These are phyloP conservation scores for Acholoe squamosa DNA, from an alignment of 2,888 invertebrate species.

Conservation along the genomic window DNA sequence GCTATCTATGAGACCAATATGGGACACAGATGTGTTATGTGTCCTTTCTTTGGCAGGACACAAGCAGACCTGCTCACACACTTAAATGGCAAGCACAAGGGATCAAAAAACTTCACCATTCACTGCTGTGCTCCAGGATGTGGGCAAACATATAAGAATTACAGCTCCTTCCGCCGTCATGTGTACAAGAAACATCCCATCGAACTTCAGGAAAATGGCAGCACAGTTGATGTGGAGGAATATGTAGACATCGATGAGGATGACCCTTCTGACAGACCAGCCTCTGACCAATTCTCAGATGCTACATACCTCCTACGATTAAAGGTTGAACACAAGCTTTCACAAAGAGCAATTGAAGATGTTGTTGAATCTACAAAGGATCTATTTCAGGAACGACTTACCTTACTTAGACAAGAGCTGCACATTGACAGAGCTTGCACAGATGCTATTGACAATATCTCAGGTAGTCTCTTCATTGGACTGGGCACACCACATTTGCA, in stretches of 20 bases:
- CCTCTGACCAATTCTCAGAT: neutral
- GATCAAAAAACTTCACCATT: neutral
- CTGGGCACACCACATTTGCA: neutral
- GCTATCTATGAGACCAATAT: too few species aligned
- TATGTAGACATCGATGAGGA: neutral
- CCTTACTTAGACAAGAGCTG: neutral
- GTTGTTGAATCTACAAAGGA: neutral
- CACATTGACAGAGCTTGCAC: neutral
- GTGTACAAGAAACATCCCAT: neutral
- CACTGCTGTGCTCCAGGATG: neutral
- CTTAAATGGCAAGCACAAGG: neutral
- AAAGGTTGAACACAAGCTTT: neutral
- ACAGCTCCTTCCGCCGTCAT: neutral
- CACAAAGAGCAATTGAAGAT: neutral
- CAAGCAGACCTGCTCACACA: neutral
- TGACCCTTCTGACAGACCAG: neutral
- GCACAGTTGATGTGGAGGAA: neutral
- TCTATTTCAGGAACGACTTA: neutral
- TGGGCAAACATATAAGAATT: neutral
- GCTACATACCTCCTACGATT: neutral
- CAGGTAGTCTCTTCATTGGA: neutral
- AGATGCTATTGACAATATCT: neutral
- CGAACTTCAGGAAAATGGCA: neutral
- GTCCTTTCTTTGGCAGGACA: too few species aligned
- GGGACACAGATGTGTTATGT: too few species aligned